These are phyloP conservation scores for Formica aserva DNA, from an alignment of 2,888 invertebrate genomes.

Conservation along the genomic window DNA sequence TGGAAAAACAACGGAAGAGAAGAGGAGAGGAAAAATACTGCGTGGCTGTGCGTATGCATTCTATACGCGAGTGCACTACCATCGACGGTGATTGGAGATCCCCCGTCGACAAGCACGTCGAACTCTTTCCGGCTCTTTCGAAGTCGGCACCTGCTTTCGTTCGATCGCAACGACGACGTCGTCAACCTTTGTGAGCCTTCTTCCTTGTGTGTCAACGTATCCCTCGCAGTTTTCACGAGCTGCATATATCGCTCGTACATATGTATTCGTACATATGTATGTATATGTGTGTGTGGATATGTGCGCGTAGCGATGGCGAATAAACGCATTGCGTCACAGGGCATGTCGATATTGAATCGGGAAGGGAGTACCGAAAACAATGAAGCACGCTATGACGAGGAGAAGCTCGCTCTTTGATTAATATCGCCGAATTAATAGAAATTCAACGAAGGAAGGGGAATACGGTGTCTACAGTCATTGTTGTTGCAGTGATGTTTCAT, in stretches of 20 bases:
- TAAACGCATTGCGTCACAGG: constrained; percentile 73
- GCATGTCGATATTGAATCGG: constrained; percentile 76
- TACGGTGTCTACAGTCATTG: constrained; percentile 13
- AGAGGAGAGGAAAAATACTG: constrained; percentile 45
- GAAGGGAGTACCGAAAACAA: constrained; percentile 69
- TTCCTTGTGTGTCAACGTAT: constrained; percentile 55
- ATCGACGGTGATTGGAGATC: constrained; percentile 73
- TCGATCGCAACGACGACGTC: constrained; percentile 60
- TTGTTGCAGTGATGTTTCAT: neutral
- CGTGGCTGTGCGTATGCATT: constrained; percentile 51
- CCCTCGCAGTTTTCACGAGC: constrained; percentile 62
- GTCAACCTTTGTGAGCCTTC: constrained; percentile 70
- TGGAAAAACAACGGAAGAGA: constrained; percentile 25
- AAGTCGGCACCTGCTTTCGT: constrained; percentile 77
- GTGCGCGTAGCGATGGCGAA: constrained; percentile 12
- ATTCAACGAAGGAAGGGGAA: constrained; percentile 25
- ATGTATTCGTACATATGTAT: neutral
- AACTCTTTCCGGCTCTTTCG: constrained; percentile 72
- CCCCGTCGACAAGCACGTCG: constrained; percentile 75
- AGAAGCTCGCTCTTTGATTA: constrained; percentile 74
- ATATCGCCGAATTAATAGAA: constrained; percentile 73
- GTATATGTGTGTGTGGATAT: neutral
- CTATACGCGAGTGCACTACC: constrained; percentile 32
- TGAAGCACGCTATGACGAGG: constrained; percentile 66
- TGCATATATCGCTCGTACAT: constrained; percentile 7